A percentile compares a stretch with the other conserved stretches of the same genome.
Evolutionary conservation across 2,797 vertebrate species (phyloP).

Genomic region (Naso thynnoides): DNA sequence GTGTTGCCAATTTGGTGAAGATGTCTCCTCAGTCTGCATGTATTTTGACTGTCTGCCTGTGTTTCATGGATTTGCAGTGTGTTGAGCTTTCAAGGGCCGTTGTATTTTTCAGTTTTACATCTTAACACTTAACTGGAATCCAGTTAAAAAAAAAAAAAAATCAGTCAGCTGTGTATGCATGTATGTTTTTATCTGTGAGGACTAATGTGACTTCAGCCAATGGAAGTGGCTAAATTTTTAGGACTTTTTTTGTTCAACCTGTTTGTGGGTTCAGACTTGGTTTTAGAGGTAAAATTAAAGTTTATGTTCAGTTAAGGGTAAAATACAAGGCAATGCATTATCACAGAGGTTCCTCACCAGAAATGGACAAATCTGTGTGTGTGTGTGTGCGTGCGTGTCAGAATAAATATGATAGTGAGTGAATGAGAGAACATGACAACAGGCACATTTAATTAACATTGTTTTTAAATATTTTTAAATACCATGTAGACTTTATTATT

Average conservation of each 20-base stretch:
- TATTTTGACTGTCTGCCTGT: not conserved
- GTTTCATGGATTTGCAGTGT: not conserved
- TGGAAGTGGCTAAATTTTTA: too few relatives aligned
- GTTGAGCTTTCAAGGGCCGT: not conserved
- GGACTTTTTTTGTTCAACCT: too few relatives aligned
- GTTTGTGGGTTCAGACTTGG: not conserved
- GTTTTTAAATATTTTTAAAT: constrained; percentile 11
- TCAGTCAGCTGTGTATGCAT: not conserved
- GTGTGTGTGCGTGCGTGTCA: not conserved
- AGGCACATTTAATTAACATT: constrained; percentile 1
- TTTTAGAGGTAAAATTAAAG: not conserved
- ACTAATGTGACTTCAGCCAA: not conserved
- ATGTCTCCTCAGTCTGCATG: not conserved
- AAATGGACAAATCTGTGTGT: not conserved
- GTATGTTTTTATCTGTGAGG: not conserved
- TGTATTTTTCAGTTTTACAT: not conserved
- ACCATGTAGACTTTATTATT: not conserved
- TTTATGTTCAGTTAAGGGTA: not conserved
- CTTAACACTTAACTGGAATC: constrained; percentile 2
- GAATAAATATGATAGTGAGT: constrained; percentile 1
- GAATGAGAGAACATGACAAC: not conserved
- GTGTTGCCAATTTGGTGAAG: not conserved
- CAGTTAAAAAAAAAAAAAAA: constrained; percentile 3
- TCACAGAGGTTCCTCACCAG: not conserved
- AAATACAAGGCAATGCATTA: not conserved